Evolutionary conservation across 2,797 vertebrate species (phyloP).

Genomic region (Diplodus puntazzo): DNA sequence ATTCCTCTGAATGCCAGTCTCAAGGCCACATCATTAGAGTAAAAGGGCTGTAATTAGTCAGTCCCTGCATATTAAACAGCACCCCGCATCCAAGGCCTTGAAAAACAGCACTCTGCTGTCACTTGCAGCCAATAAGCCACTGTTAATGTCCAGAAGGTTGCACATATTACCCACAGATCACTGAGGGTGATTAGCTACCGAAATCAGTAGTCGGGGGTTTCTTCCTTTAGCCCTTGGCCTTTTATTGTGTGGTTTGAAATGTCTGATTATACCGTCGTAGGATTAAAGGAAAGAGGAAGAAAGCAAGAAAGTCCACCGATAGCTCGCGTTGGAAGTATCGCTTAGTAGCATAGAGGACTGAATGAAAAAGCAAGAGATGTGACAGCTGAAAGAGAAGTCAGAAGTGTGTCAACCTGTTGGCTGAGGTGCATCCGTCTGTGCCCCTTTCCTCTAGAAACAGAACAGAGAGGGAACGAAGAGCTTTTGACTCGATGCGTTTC

Average conservation of each 20-base stretch:
- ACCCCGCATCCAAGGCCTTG: slow-evolving; percentile 68
- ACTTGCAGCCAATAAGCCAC: slow-evolving; percentile 64
- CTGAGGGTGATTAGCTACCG: slow-evolving; percentile 50
- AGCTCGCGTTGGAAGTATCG: slow-evolving; percentile 17
- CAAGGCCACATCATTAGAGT: slow-evolving; percentile 83
- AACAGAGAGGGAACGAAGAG: slow-evolving; percentile 18
- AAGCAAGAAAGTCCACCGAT: slow-evolving; percentile 28
- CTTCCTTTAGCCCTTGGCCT: slow-evolving; percentile 28
- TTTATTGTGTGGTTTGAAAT: slow-evolving; percentile 33
- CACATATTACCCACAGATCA: slow-evolving; percentile 58
- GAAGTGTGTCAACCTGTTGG: slow-evolving; percentile 13
- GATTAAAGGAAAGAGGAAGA: slow-evolving; percentile 33
- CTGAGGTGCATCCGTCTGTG: slow-evolving; percentile 28
- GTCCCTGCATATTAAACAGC: slow-evolving; percentile 84
- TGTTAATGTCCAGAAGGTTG: slow-evolving; percentile 66
- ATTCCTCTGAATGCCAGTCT: slow-evolving; percentile 67
- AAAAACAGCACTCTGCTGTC: slow-evolving; percentile 70
- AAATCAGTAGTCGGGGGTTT: slow-evolving; percentile 35
- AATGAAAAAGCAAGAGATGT: slow-evolving; percentile 27
- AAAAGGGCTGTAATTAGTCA: slow-evolving; percentile 83
- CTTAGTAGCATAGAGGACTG: not conserved
- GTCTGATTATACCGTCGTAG: slow-evolving; percentile 25
- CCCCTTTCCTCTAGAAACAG: slow-evolving; percentile 1
- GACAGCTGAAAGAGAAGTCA: slow-evolving; percentile 30
- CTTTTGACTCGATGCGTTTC: slow-evolving; percentile 7